Base-by-base conservation (phyloP, 2,888 invertebrate genomes). In the Chrysomela aeneicollis region DNA sequence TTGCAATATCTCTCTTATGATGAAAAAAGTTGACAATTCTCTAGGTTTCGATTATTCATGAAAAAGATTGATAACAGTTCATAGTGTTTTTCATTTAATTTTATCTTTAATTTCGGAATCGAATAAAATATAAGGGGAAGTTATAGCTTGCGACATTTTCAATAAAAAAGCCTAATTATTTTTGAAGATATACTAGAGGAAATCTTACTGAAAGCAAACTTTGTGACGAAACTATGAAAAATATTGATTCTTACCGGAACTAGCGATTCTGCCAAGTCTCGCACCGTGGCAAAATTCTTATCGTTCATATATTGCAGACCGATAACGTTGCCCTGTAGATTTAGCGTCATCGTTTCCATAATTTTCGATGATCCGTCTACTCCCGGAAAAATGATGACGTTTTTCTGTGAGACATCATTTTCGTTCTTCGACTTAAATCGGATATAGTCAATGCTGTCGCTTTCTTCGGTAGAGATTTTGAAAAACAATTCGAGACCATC, bases 351-450 rank as follows among this genome's bases (percentile, higher is more conserved):
- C 0, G 85, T 83, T 72, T 86, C 85, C 73, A 89, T 72, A 0
- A 81, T 83, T 0, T 84, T 74, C 0, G 87, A 88, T 12, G 86
- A 86, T 0, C 91, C 91, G 80, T 92, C 92, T 42, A 91, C 77
- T 1, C 91, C 92, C 0, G 91, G 90, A 69, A 91, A 79, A 72
- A 90, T 81, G 76, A 89, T 86, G 75, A 89, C 81, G 6, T 85
- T 83, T 8, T 82, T 81, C 22, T 70, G 69, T 5, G 55, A 53
- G 6, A 17, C 1, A 10, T 26, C 37, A 10, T 54, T 10, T 15
- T 49, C 52, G 10, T 49, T 10, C n/a, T 63, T 26, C 8, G 61
- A 46, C 30, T 60, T 26, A 1, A 68, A 49, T 18, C 5, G 37
- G 5, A 64, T 4, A 22, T 60, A 63, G 1, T 9, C 5, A 12